phyloP scores from a whole-genome alignment of 2,113 vertebrate genomes.

The Anseranas semipalmata region DNA sequence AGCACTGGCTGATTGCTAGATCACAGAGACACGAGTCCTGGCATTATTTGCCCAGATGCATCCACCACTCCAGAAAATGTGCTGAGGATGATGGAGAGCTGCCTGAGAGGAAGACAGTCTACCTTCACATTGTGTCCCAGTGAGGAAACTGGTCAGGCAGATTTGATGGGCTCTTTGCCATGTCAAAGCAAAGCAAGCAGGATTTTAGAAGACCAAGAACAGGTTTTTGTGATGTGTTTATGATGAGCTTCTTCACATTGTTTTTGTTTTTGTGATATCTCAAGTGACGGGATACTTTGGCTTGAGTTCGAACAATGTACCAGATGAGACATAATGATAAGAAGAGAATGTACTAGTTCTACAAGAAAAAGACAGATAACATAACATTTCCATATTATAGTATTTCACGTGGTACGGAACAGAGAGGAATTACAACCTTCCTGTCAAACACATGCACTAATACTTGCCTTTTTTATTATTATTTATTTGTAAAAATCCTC shows the following conservation, averaged over 20 bases:
- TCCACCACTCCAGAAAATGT: background rate
- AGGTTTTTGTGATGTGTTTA: background rate
- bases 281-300: constrained; percentile 2
- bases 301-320: background rate
- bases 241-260: background rate
- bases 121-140: background rate
- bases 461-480: background rate
- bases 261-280: background rate
- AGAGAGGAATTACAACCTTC: constrained; percentile 25
- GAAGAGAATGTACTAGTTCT: constrained; percentile 46
- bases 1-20: background rate
- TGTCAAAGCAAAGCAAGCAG: background rate
- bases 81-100: background rate
- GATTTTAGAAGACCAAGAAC: background rate
- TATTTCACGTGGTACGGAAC: constrained; percentile 6
- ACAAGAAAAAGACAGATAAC: background rate
- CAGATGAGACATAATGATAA: constrained; percentile 25
- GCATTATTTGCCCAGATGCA: background rate
- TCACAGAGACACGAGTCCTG: background rate
- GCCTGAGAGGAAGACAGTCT: background rate
- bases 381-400: background rate
- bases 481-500: constrained; percentile 47
- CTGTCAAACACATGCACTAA: constrained; percentile 26
- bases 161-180: background rate
- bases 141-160: background rate